Percentiles rank a stretch among this genome's conserved stretches.
Conservation (phyloP, 2,797 vertebrate genomes). For the Mus spretus region DNA sequence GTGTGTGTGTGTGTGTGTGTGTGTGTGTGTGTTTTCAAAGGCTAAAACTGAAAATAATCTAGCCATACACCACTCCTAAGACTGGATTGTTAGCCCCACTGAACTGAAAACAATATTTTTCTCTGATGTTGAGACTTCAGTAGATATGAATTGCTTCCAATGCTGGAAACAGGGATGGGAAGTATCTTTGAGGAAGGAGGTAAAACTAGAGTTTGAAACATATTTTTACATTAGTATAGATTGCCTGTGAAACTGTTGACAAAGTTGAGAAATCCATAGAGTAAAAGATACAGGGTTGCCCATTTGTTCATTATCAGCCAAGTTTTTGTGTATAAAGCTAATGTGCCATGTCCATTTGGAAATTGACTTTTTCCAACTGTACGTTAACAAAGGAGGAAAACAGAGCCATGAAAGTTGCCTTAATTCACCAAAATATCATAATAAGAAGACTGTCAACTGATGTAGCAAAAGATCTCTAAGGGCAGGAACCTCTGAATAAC, state of each 20-base stretch:
- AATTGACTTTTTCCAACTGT: not conserved
- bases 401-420: not conserved
- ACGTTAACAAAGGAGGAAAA: not conserved
- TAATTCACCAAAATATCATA: not conserved
- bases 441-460: not conserved
- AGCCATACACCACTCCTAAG: not conserved
- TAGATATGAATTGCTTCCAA: not conserved
- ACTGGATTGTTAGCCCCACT: not conserved
- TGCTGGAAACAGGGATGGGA: not conserved
- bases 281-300: not conserved
- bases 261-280: not conserved
- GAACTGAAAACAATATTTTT: constrained; percentile 17
- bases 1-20: not conserved
- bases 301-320: not conserved
- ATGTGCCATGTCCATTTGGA: constrained; percentile 4
- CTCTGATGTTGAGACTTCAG: not conserved
- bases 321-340: constrained; percentile 9
- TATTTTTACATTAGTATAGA: not conserved
- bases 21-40: not conserved
- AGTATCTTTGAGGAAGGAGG: not conserved
- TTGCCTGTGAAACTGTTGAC: not conserved
- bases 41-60: not conserved
- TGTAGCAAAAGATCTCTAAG: not conserved
- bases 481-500: not conserved
- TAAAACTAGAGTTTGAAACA: not conserved